Evolutionary conservation across 2,113 vertebrate genomes (phyloP), one percentile per base, ranked within the genome.

Genomic region (Embiotoca jacksoni): DNA sequence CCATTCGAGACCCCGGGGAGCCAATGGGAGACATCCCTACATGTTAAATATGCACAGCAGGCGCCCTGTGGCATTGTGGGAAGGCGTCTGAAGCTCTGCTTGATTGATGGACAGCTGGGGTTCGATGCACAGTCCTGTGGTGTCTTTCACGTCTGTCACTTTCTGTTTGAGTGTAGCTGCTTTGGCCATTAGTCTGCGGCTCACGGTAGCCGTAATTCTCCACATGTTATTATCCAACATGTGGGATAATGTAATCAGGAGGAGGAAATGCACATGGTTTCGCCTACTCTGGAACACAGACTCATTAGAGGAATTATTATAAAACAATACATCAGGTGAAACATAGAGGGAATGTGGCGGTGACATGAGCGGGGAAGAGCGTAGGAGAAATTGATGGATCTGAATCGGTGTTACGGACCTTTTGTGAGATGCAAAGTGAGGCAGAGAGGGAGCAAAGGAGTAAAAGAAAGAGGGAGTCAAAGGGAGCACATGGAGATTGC

Each of bases 61-160:
- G 77, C 31, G 35, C 69, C 73, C 80, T 23, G 63, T 75, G 64
- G 85, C 78, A 86, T 85, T 86, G 75, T 82, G 83, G 85, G 83
- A 87, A 83, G 81, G 68, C 89, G 81, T 89, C 72, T 59, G 64
- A 16, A 63, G 56, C 23, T 54, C 14, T 5, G 54, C 39, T 46
- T 86, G 82, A 89, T 82, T 93, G 92, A 92, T 88, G 82, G 89
- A 83, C 85, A 90, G 87, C 72, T 15, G 41, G 74, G 70, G 82
- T 80, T 85, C 49, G 59, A 86, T 71, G 79, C 79, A 74, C 58
- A 33, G 76, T 87, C 78, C 89, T 69, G 61, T 50, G 72, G 76
- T 80, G 91, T 91, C 86, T 81, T 87, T 92, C 79, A 85, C 73
- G 76, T 89, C 90, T 89, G 88, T 91, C 88, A 88, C 82, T 69